phyloP scores from a whole-genome alignment of 2,797 vertebrate genomes.

The Sebastes cheni region DNA sequence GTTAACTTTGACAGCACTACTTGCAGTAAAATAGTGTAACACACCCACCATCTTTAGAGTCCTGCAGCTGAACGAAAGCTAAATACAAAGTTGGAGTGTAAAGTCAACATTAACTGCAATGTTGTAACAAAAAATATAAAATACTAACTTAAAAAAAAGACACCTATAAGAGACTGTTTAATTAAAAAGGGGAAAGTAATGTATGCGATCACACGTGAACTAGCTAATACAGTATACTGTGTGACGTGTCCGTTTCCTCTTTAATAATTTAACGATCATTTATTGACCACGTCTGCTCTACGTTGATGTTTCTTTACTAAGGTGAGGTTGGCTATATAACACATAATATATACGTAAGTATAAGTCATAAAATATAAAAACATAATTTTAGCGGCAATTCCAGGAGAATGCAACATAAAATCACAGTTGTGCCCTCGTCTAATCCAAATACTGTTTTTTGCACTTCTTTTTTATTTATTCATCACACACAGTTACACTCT shows the following conservation, averaged over 20 bases:
- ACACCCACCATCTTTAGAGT: neutral
- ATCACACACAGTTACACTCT: too few relatives aligned
- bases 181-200: too few relatives aligned
- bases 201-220: too few relatives aligned
- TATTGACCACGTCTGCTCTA: too few relatives aligned
- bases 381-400: neutral
- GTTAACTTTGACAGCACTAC: too few relatives aligned
- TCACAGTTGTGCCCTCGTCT: neutral
- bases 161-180: too few relatives aligned
- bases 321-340: neutral
- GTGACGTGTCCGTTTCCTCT: too few relatives aligned
- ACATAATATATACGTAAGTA: neutral
- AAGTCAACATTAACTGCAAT: neutral
- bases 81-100: neutral
- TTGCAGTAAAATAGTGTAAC: neutral
- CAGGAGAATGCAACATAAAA: neutral
- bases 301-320: neutral
- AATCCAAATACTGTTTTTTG: neutral
- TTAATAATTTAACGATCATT: too few relatives aligned
- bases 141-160: too few relatives aligned
- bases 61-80: neutral
- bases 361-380: neutral
- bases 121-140: neutral
- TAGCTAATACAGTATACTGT: too few relatives aligned
- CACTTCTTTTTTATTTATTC: too few relatives aligned